A percentile compares a stretch with the other conserved stretches of the same genome.
These are phyloP conservation scores for Pilophorus perplexus DNA, from an alignment of 2,888 invertebrate species.

Conservation along the genomic window DNA sequence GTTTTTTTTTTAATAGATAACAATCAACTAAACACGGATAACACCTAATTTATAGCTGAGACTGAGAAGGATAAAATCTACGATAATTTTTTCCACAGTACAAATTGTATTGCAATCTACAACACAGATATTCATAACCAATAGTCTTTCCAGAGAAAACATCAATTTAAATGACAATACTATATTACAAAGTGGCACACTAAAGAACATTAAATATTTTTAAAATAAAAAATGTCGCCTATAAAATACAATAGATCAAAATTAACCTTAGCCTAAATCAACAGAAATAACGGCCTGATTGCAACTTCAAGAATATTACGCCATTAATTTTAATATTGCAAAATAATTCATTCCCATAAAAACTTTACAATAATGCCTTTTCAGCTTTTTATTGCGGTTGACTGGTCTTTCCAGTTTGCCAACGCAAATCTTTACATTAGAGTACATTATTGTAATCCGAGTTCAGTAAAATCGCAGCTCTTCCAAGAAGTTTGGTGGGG, in stretches of 20 bases:
- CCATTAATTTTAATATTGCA: conserved; percentile 19
- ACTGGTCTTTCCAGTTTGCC: no score
- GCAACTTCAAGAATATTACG: background rate
- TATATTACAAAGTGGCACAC: conserved; percentile 40
- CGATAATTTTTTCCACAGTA: background rate
- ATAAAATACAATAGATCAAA: conserved; percentile 19
- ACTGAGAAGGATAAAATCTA: conserved; percentile 11
- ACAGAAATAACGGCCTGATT: conserved; percentile 27
- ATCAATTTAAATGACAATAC: conserved; percentile 14
- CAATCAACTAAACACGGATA: conserved; percentile 18
- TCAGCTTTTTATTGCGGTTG: no score
- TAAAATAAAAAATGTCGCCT: conserved; percentile 30
- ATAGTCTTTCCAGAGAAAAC: background rate
- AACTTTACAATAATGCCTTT: no score
- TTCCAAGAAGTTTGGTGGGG: no score
- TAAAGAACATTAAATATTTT: conserved; percentile 28
- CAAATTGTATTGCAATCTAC: background rate
- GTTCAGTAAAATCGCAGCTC: no score
- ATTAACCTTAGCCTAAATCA: conserved; percentile 18
- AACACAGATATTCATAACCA: no score
- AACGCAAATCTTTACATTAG: no score
- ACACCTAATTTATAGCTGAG: conserved; percentile 12
- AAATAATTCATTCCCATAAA: background rate
- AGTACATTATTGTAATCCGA: no score
- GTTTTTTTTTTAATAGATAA: conserved; percentile 18